These are phyloP conservation scores for Tachysurus fulvidraco DNA, from an alignment of 2,113 vertebrate species.

Conservation along the genomic window DNA sequence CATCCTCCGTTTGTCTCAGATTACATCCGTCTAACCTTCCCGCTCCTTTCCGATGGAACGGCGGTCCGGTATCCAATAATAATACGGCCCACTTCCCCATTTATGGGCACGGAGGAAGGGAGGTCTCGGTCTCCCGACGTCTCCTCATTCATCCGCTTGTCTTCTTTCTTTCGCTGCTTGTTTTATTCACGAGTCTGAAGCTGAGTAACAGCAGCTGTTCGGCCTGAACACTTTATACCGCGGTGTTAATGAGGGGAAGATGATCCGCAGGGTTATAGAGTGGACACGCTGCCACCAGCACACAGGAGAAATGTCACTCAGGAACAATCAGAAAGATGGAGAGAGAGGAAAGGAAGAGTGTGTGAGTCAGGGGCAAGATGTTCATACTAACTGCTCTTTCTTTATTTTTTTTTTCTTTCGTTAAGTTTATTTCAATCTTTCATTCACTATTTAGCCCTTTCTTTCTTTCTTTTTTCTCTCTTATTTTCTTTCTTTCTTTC, in stretches of 20 bases:
- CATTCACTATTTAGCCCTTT: not conserved
- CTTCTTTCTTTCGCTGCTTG: not conserved
- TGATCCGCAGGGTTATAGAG: not conserved
- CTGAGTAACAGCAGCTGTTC: not conserved
- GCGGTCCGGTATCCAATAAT: not conserved
- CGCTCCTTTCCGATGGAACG: not conserved
- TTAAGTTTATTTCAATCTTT: not conserved
- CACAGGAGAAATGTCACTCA: not conserved
- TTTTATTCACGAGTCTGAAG: not conserved
- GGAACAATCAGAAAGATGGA: not conserved
- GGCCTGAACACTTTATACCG: not conserved
- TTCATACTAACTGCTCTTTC: not conserved
- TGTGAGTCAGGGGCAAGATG: not conserved
- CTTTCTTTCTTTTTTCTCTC: not conserved
- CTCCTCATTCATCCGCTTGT: conserved; percentile 4
- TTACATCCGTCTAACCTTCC: not conserved
- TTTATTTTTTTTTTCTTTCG: not conserved
- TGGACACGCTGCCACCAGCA: not conserved
- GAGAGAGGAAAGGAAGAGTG: not conserved
- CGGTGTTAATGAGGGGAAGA: not conserved
- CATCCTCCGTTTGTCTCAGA: not conserved
- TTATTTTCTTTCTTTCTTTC: not conserved
- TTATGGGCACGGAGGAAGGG: not conserved
- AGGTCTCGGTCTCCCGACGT: not conserved
- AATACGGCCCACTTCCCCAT: not conserved